These are phyloP conservation scores for Bursaphelenchus mucronatus DNA, from an alignment of 1,140 invertebrate genomes.

Conservation along the genomic window DNA sequence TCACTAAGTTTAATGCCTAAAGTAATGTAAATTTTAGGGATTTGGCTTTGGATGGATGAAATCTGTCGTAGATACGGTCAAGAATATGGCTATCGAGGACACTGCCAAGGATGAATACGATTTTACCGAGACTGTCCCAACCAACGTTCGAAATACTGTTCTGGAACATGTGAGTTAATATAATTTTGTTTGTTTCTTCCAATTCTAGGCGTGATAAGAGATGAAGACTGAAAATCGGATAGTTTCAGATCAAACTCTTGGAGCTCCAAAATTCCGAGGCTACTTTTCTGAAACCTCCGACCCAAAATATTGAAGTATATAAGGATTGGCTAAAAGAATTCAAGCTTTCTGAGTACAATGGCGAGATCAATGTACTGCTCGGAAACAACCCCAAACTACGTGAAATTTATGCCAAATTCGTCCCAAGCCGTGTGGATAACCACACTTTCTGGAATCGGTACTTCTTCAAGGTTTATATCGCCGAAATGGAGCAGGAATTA, in stretches of 20 bases:
- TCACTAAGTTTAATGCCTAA: no score
- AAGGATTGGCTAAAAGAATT: constrained; percentile 48
- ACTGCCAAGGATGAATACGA: constrained; percentile 46
- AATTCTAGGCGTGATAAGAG: neutral
- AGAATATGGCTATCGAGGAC: constrained; percentile 51
- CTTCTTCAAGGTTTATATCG: constrained; percentile 50
- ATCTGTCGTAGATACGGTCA: constrained; percentile 49
- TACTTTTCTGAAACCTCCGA: constrained; percentile 43
- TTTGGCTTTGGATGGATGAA: constrained; percentile 44
- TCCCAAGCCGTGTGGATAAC: constrained; percentile 49
- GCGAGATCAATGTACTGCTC: constrained; percentile 51
- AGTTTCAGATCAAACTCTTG: constrained; percentile 40
- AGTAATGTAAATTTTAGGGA: neutral
- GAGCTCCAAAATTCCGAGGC: constrained; percentile 48
- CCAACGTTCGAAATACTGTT: constrained; percentile 35
- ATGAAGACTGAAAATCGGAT: neutral
- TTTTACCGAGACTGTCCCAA: constrained; percentile 37
- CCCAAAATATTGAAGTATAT: constrained; percentile 36
- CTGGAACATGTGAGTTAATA: constrained; percentile 43
- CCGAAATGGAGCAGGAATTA: constrained; percentile 32
- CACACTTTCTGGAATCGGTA: constrained; percentile 54
- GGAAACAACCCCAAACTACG: constrained; percentile 41
- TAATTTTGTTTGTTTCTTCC: constrained; percentile 5
- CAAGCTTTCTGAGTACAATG: constrained; percentile 51
- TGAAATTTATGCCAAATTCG: constrained; percentile 47